Evolutionary conservation across 1,140 invertebrate species (phyloP), one percentile per base, ranked within the genome.

Genomic region (Drosophila paulistorum): DNA sequence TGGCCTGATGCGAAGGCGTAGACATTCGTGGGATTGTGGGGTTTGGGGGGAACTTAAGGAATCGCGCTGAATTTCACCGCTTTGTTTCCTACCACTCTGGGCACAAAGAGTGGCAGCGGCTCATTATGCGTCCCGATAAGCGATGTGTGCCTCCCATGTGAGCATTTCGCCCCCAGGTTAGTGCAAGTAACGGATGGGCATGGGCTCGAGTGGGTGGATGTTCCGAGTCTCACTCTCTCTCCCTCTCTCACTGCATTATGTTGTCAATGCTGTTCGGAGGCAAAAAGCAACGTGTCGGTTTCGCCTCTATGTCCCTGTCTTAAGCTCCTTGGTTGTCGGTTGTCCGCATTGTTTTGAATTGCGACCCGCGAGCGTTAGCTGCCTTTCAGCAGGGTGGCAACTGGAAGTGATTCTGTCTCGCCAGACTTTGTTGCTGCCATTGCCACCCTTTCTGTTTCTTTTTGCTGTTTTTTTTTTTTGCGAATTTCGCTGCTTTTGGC

Each of bases 11-110:
- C 68, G 30, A 30, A 30, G 30, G 30, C 30, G 30, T 30, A 30
- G 30, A 30, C 30, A 30, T 30, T 30, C 6, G n/a, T n/a, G 30
- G 30, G 7, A 30, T 30, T 30, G 30, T 30, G 30, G 30, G 30
- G 6, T 30, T 5, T 5, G 30, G 30, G 2, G 26, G 61, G 61
- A 72, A 72, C 75, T 77, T 45, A 70, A 80, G 84, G 80, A 87
- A 75, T 65, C 84, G 80, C 84, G 84, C 84, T 89, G 84, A 84
- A 89, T 89, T 87, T 89, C 84, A 84, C 85, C 80, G 84, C 85
- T 89, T 89, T 89, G 84, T 89, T 79, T 89, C 77, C 77, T 68
- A 69, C 65, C 65, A 68, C 84, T 77, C 64, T 83, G 77, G 67
- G 72, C 71, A 71, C 86, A 89, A 89, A 84, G 84, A 84, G 30